phyloP scores from a whole-genome alignment of 2,113 vertebrate species.

The Oophaga pumilio region DNA sequence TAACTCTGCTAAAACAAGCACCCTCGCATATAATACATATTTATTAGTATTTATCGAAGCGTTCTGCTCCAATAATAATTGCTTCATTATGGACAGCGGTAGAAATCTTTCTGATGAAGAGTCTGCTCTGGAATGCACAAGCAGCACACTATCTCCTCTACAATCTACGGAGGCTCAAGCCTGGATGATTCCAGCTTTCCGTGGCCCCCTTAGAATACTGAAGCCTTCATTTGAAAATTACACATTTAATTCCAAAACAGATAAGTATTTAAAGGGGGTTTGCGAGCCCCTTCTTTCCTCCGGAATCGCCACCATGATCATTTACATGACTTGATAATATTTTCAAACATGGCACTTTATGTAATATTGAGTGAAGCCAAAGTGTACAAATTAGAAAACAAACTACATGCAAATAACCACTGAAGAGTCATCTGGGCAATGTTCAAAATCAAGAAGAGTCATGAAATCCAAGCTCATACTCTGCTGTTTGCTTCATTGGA shows the following conservation, averaged over 20 bases:
- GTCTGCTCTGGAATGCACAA: conserved; percentile 47
- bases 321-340: too few relatives aligned
- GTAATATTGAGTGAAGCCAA: too few relatives aligned
- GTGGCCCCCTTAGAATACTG: neutral
- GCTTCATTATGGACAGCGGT: conserved; percentile 55
- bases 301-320: too few relatives aligned
- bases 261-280: neutral
- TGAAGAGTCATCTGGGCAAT: too few relatives aligned
- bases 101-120: conserved; percentile 57
- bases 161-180: neutral
- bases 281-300: too few relatives aligned
- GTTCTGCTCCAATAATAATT: conserved; percentile 58
- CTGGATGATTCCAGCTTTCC: neutral
- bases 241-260: neutral
- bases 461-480: too few relatives aligned
- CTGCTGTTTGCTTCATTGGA: too few relatives aligned
- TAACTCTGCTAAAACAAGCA: conserved; percentile 52
- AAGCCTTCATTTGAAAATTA: neutral
- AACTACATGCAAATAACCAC: too few relatives aligned
- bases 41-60: conserved; percentile 56
- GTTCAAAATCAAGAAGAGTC: too few relatives aligned
- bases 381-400: too few relatives aligned
- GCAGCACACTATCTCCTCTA: conserved; percentile 18
- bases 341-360: too few relatives aligned
- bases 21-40: conserved; percentile 56